Conservation (phyloP, 2,888 invertebrate genomes). For the Orthosia incerta region DNA sequence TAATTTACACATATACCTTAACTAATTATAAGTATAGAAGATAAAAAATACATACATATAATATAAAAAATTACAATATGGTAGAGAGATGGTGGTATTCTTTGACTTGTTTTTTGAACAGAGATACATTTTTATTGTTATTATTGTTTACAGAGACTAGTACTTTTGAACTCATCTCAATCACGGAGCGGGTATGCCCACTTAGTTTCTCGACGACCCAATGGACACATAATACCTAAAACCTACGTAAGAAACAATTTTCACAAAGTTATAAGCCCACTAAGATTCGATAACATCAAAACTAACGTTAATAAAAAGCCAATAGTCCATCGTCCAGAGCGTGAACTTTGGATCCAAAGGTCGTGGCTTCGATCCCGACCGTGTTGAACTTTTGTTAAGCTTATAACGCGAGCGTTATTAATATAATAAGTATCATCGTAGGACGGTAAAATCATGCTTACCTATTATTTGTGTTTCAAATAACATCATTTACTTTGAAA, state of each 20-base stretch:
- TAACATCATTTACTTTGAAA: conserved; percentile 10
- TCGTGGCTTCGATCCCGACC: conserved; percentile 45
- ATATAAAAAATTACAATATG: too few relatives aligned
- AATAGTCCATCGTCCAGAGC: conserved; percentile 47
- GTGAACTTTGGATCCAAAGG: conserved; percentile 56
- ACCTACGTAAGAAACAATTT: neutral
- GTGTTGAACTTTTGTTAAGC: conserved; percentile 53
- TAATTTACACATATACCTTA: too few relatives aligned
- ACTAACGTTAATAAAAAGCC: conserved; percentile 50
- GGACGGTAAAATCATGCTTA: conserved; percentile 32
- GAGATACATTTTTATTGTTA: too few relatives aligned
- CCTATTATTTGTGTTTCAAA: conserved; percentile 25
- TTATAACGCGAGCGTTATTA: conserved; percentile 42
- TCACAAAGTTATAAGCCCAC: conserved; percentile 22
- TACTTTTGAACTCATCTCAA: conserved; percentile 3
- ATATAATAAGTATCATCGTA: conserved; percentile 42
- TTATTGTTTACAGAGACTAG: neutral
- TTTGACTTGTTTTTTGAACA: too few relatives aligned
- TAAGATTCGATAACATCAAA: conserved; percentile 44
- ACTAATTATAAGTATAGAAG: too few relatives aligned
- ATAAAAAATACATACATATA: too few relatives aligned
- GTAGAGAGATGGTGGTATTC: too few relatives aligned
- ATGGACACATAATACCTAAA: neutral
- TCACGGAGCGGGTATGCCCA: neutral
- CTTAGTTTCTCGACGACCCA: neutral